Evolutionary conservation across 2,113 vertebrate genomes (phyloP).

Genomic region (Lynx canadensis): DNA sequence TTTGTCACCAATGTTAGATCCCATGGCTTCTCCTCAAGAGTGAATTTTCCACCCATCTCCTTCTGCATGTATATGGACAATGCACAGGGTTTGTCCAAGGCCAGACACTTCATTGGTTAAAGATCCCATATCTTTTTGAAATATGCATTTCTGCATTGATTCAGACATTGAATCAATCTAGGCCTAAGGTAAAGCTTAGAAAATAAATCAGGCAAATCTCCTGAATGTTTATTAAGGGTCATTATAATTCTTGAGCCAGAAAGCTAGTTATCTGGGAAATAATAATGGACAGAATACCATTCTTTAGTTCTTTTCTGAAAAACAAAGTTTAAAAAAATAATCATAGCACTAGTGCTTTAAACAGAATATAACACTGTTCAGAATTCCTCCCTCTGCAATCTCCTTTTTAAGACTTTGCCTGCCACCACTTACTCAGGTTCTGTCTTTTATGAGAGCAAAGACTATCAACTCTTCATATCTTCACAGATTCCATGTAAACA

Average conservation of each 20-base stretch:
- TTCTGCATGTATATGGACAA: neutral
- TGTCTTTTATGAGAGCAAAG: neutral
- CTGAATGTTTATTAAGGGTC: neutral
- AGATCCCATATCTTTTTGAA: neutral
- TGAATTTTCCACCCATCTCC: neutral
- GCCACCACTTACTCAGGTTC: neutral
- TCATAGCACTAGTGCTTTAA: neutral
- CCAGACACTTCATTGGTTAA: neutral
- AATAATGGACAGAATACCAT: neutral
- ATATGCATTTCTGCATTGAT: neutral
- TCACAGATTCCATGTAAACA: neutral
- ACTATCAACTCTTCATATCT: neutral
- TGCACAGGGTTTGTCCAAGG: neutral
- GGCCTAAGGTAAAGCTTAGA: neutral
- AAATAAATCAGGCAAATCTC: neutral
- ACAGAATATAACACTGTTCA: neutral
- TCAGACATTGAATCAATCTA: neutral
- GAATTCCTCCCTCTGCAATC: neutral
- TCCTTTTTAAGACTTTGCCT: neutral
- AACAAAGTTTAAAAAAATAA: neutral
- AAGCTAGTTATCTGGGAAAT: neutral
- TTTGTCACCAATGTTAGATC: neutral
- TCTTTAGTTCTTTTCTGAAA: neutral
- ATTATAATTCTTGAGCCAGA: neutral
- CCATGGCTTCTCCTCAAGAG: neutral